Evolutionary conservation across 2,888 invertebrate genomes (phyloP).

Genomic region (Serrognathus titanus): DNA sequence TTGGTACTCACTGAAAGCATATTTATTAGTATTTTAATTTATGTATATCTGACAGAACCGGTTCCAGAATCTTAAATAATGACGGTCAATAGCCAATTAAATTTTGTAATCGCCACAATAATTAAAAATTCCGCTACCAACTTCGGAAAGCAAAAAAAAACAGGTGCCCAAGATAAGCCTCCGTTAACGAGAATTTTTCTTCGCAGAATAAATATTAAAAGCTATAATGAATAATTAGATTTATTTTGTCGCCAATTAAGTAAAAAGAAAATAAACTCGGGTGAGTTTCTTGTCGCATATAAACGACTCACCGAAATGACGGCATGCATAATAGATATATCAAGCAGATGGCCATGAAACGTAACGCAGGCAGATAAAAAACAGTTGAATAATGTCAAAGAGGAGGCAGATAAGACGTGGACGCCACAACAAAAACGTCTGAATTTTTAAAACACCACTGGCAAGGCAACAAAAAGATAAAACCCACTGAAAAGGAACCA

Average conservation of each 20-base stretch:
- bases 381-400: conserved; percentile 12
- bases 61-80: no score
- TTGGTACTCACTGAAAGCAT: no score
- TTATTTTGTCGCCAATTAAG: conserved; percentile 6
- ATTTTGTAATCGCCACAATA: no score
- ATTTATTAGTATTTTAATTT: no score
- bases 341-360: conserved; percentile 12
- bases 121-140: no score
- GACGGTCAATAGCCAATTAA: no score
- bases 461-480: background rate
- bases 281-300: conserved; percentile 5
- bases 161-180: no score
- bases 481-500: background rate
- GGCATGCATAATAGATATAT: conserved; percentile 13
- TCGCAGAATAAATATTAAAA: background rate
- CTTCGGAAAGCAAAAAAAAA: no score
- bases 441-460: background rate
- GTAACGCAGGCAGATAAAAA: conserved; percentile 6
- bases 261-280: conserved; percentile 3
- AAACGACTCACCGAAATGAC: conserved; percentile 10
- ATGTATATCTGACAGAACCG: no score
- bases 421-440: no score
- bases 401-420: background rate
- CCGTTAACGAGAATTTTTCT: no score
- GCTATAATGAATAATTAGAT: conserved; percentile 6